phyloP scores from a whole-genome alignment of 2,113 vertebrate genomes.

The Corythoichthys intestinalis region DNA sequence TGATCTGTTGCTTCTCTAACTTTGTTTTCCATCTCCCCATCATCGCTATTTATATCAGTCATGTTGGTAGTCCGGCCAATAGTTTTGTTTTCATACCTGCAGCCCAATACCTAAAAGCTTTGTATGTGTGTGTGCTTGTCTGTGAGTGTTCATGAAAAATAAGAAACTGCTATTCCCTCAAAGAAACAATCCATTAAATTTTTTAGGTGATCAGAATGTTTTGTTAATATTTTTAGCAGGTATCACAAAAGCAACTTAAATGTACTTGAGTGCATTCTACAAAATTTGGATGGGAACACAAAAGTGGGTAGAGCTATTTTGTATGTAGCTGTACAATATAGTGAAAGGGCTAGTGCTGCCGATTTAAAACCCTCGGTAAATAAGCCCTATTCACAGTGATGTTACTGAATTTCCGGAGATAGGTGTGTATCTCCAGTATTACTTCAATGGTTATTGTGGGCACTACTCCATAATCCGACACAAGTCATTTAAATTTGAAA shows the following conservation, averaged over 20 bases:
- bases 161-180: not conserved
- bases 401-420: too few species aligned
- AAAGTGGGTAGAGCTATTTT: not conserved
- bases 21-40: conserved; percentile 24
- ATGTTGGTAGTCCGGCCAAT: conserved; percentile 1
- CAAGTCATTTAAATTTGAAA: too few species aligned
- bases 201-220: not conserved
- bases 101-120: not conserved
- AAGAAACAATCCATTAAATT: not conserved
- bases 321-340: too few species aligned
- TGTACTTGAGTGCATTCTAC: not conserved
- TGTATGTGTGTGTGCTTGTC: not conserved
- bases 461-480: too few species aligned
- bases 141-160: not conserved
- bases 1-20: conserved; percentile 51
- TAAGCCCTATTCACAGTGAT: too few species aligned
- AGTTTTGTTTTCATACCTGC: not conserved
- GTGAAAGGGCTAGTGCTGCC: too few species aligned
- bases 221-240: not conserved
- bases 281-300: not conserved
- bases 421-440: too few species aligned
- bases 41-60: conserved; percentile 25
- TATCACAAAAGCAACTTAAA: not conserved
- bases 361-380: too few species aligned
- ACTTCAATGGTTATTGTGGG: too few species aligned